A percentile compares a stretch with the other conserved stretches of the same genome.
phyloP scores from a whole-genome alignment of 2,797 vertebrate genomes.

The Netta rufina region DNA sequence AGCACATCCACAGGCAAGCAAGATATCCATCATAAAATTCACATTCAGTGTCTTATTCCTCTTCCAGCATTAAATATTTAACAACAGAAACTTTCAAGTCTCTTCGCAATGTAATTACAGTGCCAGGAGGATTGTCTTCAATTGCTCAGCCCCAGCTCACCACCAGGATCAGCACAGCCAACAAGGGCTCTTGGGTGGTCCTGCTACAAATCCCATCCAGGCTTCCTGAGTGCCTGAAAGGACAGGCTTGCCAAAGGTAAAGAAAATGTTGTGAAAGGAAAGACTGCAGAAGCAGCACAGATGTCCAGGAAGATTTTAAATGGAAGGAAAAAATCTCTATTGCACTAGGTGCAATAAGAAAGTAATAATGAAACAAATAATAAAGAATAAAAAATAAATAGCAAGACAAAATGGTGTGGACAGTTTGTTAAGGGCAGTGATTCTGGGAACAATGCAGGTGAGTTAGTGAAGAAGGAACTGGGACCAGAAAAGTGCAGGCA shows the following conservation, averaged over 20 bases:
- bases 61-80: constrained; percentile 52
- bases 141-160: neutral
- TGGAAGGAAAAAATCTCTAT: neutral
- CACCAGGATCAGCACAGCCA: neutral
- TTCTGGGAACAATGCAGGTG: neutral
- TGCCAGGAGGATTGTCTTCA: neutral
- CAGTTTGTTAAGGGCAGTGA: neutral
- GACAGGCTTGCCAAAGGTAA: neutral
- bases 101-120: constrained; percentile 18
- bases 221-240: neutral
- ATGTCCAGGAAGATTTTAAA: neutral
- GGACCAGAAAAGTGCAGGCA: neutral
- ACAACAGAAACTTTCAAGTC: constrained; percentile 11
- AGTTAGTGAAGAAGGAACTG: neutral
- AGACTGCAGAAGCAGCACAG: neutral
- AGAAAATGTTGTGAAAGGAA: neutral
- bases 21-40: constrained; percentile 34
- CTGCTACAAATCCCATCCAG: neutral
- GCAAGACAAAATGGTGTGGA: neutral
- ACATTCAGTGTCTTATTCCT: neutral
- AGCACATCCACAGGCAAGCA: neutral
- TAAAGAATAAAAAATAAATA: neutral
- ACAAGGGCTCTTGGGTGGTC: neutral
- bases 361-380: neutral
- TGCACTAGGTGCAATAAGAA: neutral